Base-by-base conservation (phyloP, 2,888 invertebrate species). In the Nebria salina region DNA sequence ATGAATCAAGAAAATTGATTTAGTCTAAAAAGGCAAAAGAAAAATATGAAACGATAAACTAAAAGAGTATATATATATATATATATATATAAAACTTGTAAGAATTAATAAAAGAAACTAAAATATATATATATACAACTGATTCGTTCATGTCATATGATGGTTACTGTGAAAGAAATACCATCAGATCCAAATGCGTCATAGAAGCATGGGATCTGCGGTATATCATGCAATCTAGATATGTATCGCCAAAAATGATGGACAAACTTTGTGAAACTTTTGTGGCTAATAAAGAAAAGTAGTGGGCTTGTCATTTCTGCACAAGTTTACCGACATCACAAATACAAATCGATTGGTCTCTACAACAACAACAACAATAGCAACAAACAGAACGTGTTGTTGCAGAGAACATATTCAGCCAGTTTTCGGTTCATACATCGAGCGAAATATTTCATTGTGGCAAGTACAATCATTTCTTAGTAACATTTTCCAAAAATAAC, bases 81-180 rank as follows among this genome's bases (percentile, higher is more conserved):
- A 66, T 66, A 66, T 66, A 65, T 65, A 65, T 11, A 65, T 15
- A n/a, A n/a, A n/a, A 25, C 8, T 15, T 25, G 66, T n/a, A 13
- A 66, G 8, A 20, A 66, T 20, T 66, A 66, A 66, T 13, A 66
- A 66, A 8, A 66, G 13, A 20, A 66, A 13, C 66, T 66, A 9
- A 20, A 66, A 66, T 9, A 66, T 66, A 66, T 8, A 20, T 13
- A 66, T 9, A 66, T 66, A 66, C 1, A 25, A 70, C 70, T 34
- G 54, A 65, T 79, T 79, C 79, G 79, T 80, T 80, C 80, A 43
- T 81, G 80, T 76, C 76, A 81, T 73, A 20, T 43, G 34, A 34
- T 34, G 74, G 74, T 74, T 74, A 66, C 75, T 34, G 80, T 75
- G 79, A 64, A 43, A 72, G 54, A 80, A 70, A 70, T 70, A 70